These are phyloP conservation scores for Diabrotica undecimpunctata DNA, from an alignment of 1,140 invertebrate species.

Conservation along the genomic window DNA sequence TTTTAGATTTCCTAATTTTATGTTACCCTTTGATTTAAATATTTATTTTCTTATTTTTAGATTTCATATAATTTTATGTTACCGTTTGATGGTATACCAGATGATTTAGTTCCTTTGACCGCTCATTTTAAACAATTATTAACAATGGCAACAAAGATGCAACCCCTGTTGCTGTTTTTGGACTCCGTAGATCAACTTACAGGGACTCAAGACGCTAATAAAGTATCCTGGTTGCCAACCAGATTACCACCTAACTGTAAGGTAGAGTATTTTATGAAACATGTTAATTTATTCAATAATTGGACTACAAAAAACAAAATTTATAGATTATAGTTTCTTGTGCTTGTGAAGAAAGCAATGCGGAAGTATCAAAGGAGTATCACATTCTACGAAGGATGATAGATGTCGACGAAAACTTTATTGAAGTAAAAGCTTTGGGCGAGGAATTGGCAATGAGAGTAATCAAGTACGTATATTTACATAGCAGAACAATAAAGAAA, in stretches of 20 bases:
- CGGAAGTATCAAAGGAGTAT: conserved; percentile 81
- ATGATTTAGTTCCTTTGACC: conserved; percentile 91
- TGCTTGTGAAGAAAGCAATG: conserved; percentile 82
- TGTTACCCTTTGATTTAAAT: conserved; percentile 80
- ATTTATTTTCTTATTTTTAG: conserved; percentile 50
- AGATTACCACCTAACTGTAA: conserved; percentile 86
- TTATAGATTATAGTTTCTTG: conserved; percentile 84
- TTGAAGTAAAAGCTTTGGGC: conserved; percentile 88
- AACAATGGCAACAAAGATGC: conserved; percentile 72
- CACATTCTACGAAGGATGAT: conserved; percentile 85
- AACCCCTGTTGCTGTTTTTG: conserved; percentile 82
- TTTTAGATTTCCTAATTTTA: conserved; percentile 90
- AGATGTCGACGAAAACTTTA: conserved; percentile 84
- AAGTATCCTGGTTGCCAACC: conserved; percentile 92
- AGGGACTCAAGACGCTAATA: conserved; percentile 90
- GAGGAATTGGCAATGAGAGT: conserved; percentile 92
- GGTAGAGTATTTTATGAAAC: conserved; percentile 49
- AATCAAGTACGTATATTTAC: conserved; percentile 62
- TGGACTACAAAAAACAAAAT: too few species aligned
- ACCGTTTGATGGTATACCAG: conserved; percentile 89
- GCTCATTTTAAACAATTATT: conserved; percentile 94
- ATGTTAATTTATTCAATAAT: too few species aligned
- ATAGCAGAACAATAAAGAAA: too few species aligned
- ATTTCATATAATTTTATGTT: conserved; percentile 94
- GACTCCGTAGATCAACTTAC: conserved; percentile 95